Evolutionary conservation across 2,888 invertebrate species (phyloP), one percentile per base, ranked within the genome.

Genomic region (Hypsopygia costalis): DNA sequence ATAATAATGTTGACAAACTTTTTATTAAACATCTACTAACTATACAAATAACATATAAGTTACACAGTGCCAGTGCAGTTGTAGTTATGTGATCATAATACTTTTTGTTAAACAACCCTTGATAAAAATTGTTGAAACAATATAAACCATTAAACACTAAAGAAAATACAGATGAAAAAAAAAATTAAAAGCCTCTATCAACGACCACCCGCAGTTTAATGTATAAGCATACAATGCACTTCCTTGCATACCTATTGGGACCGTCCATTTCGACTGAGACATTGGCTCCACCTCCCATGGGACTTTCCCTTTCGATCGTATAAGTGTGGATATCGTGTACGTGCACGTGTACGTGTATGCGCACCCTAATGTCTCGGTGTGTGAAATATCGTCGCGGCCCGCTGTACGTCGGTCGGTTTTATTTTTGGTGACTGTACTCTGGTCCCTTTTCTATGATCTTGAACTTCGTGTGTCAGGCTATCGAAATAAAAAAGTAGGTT

Each of bases 221-320:
- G 61, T 51, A 52, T 44, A 59, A 57, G 58, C 69, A 67, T 58
- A 69, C 68, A 74, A 69, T 86, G 86, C 86, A 86, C 71, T 83
- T 78, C 79, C 81, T 79, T 83, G 85, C 83, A 81, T 78, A 81
- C 75, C 78, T 74, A 87, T 81, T 71, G 79, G 76, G 74, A 78
- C 16, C 80, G 81, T 77, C 83, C 82, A 81, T 82, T 81, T 81
- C 69, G 70, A 55, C 76, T 72, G 75, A 81, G 83, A 81, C 83
- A 72, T 72, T 82, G 75, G 83, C 88, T 69, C 89, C 86, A 70
- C 87, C 88, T 88, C 86, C 88, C 88, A 41, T 48, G 88, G 83
- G 89, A 89, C 87, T 87, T 81, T 87, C 88, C 82, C 85, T 87
- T 81, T 87, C 81, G 55, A 52, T 52, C 52, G 51, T 44, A 41